Base-by-base conservation (phyloP, 2,113 vertebrate species). In the Callaeas wilsoni region DNA sequence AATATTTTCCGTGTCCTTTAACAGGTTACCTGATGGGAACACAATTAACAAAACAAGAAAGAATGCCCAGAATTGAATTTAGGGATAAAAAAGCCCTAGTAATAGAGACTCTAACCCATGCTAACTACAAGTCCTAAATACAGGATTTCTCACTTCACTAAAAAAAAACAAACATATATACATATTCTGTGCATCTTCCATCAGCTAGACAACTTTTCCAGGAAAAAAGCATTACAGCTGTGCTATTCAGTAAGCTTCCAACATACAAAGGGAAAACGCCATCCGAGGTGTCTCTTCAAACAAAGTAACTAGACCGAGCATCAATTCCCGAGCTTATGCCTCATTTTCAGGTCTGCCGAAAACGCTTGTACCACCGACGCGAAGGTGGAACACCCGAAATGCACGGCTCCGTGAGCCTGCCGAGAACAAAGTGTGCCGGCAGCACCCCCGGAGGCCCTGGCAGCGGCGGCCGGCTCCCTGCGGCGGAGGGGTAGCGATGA, bases 401-500 rank as follows among this genome's bases (percentile, higher is more conserved):
- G 83, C 68, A 18, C 4, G 26, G 93, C 41, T 62, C 80, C 60
- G 63, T 21, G 84, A 91, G 49, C 19, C 60, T 18, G 56, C 42
- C 14, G 56, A 96, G 88, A 97, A 93, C 37, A 93, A 42, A 94
- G 90, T 93, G 39, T 55, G 57, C 56, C 68, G 21, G 47, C 68
- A 86, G 88, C 80, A 82, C 91, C 96, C 90, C 87, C 27, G 35
- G 89, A 65, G 94, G 84, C 88, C 26, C 56, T 39, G 53, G 73
- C 91, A 91, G 74, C 70, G 41, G 76, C 86, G 75, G 78, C 63
- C 52, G 68, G 96, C 59, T 96, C 96, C 89, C 96, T 97, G 85
- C 84, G 22, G 89, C 74, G 93, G 86, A 93, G 97, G 87, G 96
- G 74, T 7, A 60, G 95, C 68, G 59, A 95, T 98, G 97, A 97